Evolutionary conservation across 2,113 vertebrate species (phyloP).

Genomic region (Brachyistius frenatus): DNA sequence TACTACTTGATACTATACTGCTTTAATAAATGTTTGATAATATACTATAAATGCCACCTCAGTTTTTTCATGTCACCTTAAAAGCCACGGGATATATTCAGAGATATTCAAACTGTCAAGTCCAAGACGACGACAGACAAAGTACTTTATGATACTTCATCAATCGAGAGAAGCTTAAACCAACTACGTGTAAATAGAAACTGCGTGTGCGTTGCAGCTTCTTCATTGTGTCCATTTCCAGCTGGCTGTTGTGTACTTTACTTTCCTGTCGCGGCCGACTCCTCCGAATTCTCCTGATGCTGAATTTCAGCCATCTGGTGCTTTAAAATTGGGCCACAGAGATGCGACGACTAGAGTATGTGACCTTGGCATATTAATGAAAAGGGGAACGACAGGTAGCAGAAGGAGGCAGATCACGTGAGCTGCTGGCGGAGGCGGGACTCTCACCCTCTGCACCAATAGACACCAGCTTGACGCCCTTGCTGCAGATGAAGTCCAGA

Average conservation of each 20-base stretch:
- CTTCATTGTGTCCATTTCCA: no score
- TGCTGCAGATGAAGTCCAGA: slow-evolving; percentile 93
- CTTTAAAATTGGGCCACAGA: background rate
- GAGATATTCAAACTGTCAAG: no score
- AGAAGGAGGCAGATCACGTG: background rate
- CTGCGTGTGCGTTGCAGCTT: no score
- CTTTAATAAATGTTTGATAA: no score
- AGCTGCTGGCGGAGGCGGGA: background rate
- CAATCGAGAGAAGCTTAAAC: no score
- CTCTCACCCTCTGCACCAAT: slow-evolving; percentile 95
- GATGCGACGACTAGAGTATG: slow-evolving; percentile 8
- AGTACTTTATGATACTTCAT: no score
- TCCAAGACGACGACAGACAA: no score
- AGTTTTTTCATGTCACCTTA: no score
- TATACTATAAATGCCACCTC: no score
- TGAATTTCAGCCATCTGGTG: slow-evolving; percentile 24
- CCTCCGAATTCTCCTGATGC: slow-evolving; percentile 13
- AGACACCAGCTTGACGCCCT: slow-evolving; percentile 94
- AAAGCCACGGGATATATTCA: no score
- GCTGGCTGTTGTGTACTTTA: background rate
- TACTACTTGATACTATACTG: no score
- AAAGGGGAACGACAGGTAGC: background rate
- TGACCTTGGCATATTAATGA: slow-evolving; percentile 35
- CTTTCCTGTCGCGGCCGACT: slow-evolving; percentile 20
- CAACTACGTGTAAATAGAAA: no score